Evolutionary conservation across 2,888 invertebrate species (phyloP).

Genomic region (Teleogryllus oceanicus): DNA sequence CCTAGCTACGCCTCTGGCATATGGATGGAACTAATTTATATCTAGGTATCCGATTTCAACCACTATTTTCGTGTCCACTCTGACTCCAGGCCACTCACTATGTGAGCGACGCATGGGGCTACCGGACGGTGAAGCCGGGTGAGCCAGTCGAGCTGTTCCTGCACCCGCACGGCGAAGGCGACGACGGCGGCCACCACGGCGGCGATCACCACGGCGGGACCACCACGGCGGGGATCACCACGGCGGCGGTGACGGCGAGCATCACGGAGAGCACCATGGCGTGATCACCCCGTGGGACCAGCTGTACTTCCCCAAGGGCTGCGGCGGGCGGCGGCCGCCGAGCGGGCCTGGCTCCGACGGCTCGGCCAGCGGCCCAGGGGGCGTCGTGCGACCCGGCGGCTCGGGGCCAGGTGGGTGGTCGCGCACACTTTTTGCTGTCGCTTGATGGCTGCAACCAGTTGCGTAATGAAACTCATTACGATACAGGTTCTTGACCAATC

Average conservation of each 20-base stretch:
- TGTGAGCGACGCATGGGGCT: slow-evolving; percentile 73
- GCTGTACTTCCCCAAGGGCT: slow-evolving; percentile 69
- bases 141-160: slow-evolving; percentile 65
- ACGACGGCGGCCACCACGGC: slow-evolving; percentile 39
- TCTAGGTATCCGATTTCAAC: no score
- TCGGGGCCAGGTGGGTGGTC: no score
- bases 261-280: slow-evolving; percentile 49
- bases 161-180: slow-evolving; percentile 47
- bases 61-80: no score
- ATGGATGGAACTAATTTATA: no score
- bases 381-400: neutral
- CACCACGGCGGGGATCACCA: slow-evolving; percentile 25
- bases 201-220: slow-evolving; percentile 30
- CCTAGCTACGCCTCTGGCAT: no score
- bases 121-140: slow-evolving; percentile 67
- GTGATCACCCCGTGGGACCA: slow-evolving; percentile 62
- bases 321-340: slow-evolving; percentile 49
- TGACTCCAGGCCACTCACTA: slow-evolving; percentile 61
- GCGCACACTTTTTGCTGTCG: no score
- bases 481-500: no score
- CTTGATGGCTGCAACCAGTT: no score
- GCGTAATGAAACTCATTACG: no score
- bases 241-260: slow-evolving; percentile 34
- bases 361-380: slow-evolving; percentile 23
- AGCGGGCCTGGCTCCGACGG: slow-evolving; percentile 30